These are phyloP conservation scores for Ruditapes philippinarum DNA, from an alignment of 1,140 invertebrate genomes.

Conservation along the genomic window DNA sequence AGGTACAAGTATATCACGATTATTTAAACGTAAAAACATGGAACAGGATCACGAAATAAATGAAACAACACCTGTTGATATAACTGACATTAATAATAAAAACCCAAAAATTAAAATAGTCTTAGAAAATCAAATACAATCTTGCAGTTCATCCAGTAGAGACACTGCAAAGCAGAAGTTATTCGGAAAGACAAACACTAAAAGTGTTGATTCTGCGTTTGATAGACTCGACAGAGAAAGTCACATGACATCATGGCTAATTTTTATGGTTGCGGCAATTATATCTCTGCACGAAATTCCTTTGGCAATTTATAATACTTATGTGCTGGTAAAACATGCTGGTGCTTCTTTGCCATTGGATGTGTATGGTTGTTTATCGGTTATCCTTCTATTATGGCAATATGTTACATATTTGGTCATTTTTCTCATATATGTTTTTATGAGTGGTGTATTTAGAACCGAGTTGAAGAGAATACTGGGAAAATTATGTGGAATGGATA, in stretches of 20 bases:
- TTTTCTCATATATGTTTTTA: conserved; percentile 32
- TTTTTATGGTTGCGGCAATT: not conserved
- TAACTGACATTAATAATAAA: not conserved
- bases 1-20: not conserved
- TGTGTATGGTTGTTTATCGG: conserved; percentile 21
- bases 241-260: conserved; percentile 33
- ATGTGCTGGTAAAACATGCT: not conserved
- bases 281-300: conserved; percentile 37
- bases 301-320: not conserved
- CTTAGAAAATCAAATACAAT: not conserved
- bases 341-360: not conserved
- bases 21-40: not conserved
- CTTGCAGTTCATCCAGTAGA: not conserved
- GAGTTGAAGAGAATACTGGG: conserved; percentile 20
- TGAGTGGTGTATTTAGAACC: conserved; percentile 22
- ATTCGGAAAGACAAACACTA: not conserved
- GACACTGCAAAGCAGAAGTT: not conserved
- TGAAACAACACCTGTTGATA: not conserved
- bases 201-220: conserved; percentile 8
- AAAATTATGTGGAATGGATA: not conserved
- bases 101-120: not conserved
- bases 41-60: not conserved
- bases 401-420: conserved; percentile 35
- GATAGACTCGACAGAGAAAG: conserved; percentile 45
- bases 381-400: conserved; percentile 10